Percentiles rank a stretch among this genome's conserved stretches.
phyloP scores from a whole-genome alignment of 2,113 vertebrate genomes.

The Dryoscopus gambensis region DNA sequence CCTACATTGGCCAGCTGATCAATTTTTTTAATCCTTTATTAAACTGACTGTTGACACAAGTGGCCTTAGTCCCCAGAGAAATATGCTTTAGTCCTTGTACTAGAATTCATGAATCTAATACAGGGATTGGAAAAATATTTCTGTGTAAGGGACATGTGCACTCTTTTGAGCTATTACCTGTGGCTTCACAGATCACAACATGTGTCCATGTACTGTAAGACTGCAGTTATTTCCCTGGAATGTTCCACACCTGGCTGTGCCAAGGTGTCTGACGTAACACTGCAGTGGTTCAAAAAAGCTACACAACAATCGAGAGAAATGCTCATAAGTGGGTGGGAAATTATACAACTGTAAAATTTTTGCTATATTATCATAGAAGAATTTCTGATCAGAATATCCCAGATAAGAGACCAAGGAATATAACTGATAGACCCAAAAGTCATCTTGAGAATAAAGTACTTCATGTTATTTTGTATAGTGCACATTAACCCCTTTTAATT shows the following conservation, averaged over 20 bases:
- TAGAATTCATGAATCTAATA: background rate
- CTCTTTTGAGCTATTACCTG: background rate
- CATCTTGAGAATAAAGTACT: background rate
- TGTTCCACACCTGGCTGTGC: background rate
- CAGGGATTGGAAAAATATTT: background rate
- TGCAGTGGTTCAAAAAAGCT: background rate
- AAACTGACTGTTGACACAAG: background rate
- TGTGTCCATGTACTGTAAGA: background rate
- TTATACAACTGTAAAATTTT: background rate
- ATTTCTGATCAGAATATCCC: background rate
- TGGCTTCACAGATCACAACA: background rate
- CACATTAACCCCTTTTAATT: background rate
- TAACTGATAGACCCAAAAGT: background rate
- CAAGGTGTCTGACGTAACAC: background rate
- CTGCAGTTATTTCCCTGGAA: background rate
- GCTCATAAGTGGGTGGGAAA: background rate
- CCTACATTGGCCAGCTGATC: background rate
- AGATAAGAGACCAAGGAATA: background rate
- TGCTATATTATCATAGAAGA: background rate
- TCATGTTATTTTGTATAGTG: background rate
- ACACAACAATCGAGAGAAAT: fast-evolving
- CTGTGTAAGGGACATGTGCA: background rate
- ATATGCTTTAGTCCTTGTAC: background rate
- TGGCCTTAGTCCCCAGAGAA: background rate
- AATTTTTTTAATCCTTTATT: background rate